Percentiles rank a stretch among this genome's conserved stretches.
Evolutionary conservation across 2,113 vertebrate genomes (phyloP).

Genomic region (Tachuris rubrigastra): DNA sequence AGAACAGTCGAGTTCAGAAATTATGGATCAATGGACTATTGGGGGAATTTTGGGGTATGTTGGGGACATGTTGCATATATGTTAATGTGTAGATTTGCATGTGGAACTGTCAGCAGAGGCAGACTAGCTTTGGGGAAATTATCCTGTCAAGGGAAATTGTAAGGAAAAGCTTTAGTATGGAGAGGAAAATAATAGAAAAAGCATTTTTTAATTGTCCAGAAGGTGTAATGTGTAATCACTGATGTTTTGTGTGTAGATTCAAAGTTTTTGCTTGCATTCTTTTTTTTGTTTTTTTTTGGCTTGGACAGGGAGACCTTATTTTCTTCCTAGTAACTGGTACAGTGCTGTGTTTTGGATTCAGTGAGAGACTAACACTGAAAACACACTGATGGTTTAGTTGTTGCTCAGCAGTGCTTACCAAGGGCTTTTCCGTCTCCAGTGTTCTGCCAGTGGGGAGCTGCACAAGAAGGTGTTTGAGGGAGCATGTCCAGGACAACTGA

Average conservation of each 20-base stretch:
- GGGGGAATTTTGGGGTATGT: background rate
- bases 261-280: background rate
- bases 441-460: background rate
- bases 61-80: background rate
- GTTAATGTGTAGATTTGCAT: background rate
- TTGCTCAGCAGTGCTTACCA: background rate
- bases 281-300: background rate
- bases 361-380: background rate
- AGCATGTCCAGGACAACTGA: background rate
- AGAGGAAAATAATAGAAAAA: background rate
- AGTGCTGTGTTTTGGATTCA: background rate
- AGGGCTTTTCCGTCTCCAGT: background rate
- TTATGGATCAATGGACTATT: background rate
- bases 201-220: background rate
- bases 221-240: background rate
- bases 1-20: background rate
- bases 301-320: background rate
- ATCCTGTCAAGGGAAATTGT: background rate
- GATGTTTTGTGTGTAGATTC: background rate
- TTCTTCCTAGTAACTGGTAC: background rate
- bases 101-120: background rate
- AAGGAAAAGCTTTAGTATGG: background rate
- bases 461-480: background rate
- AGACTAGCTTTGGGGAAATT: background rate
- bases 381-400: background rate